Conservation (phyloP, 2,797 vertebrate genomes). For the Catharus ustulatus region DNA sequence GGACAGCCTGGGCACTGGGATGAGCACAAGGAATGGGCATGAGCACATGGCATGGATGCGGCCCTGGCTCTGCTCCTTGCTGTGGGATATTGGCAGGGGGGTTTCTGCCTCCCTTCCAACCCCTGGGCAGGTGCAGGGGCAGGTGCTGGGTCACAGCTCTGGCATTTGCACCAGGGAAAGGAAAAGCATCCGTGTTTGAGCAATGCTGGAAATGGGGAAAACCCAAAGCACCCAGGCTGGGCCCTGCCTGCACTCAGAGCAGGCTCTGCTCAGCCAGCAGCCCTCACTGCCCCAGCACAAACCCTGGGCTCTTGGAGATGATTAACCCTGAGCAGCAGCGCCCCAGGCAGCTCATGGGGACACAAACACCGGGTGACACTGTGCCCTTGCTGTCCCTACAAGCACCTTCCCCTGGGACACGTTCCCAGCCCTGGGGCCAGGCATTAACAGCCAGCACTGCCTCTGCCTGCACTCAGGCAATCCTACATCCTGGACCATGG, state of each 20-base stretch:
- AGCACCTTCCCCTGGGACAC: background rate
- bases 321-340: accelerated
- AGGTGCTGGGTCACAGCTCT: background rate
- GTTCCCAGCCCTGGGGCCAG: accelerated
- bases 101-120: background rate
- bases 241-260: background rate
- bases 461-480: background rate
- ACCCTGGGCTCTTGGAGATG: accelerated
- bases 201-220: accelerated
- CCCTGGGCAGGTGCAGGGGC: background rate
- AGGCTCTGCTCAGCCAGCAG: background rate
- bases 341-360: background rate
- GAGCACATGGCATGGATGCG: background rate
- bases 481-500: background rate
- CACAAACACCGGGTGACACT: accelerated
- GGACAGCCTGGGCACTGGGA: background rate
- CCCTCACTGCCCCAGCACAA: background rate
- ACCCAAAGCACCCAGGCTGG: background rate
- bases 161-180: background rate
- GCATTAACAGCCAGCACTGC: background rate
- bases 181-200: accelerated
- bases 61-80: background rate
- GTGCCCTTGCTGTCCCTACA: background rate
- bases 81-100: too few species aligned
- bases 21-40: background rate